phyloP scores from a whole-genome alignment of 2,888 invertebrate species.

The Lasius fuliginosus region DNA sequence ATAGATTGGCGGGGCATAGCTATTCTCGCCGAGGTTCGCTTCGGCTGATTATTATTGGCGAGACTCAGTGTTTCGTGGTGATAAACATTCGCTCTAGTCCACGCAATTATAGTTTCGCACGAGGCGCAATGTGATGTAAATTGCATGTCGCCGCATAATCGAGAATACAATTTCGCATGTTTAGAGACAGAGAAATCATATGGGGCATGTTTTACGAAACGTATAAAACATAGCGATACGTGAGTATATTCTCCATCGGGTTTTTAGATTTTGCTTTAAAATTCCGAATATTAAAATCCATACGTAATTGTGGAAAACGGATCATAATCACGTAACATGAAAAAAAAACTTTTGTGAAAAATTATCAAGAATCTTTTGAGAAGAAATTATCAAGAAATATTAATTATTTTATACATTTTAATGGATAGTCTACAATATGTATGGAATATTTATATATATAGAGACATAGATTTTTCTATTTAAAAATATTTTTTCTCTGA shows the following conservation, averaged over 20 bases:
- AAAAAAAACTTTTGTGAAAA: constrained; percentile 3
- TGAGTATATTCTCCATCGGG: neutral
- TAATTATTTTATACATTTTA: neutral
- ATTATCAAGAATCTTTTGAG: no score
- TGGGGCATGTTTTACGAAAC: neutral
- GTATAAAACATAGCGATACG: neutral
- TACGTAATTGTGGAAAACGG: neutral
- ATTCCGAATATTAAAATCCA: neutral
- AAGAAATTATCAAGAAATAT: neutral
- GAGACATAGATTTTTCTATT: neutral
- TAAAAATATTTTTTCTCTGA: neutral
- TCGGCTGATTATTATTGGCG: constrained; percentile 42
- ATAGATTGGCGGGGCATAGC: constrained; percentile 8
- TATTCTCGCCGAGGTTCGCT: constrained; percentile 6
- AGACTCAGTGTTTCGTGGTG: constrained; percentile 3
- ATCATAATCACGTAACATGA: neutral
- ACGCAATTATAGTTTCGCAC: constrained; percentile 18
- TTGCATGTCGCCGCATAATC: constrained; percentile 1
- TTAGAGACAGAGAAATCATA: neutral
- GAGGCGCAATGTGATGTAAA: constrained; percentile 21
- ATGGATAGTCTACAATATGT: neutral
- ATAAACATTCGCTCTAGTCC: constrained; percentile 17
- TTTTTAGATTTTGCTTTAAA: neutral
- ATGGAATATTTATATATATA: constrained; percentile 5
- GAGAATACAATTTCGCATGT: neutral